phyloP scores from a whole-genome alignment of 2,888 invertebrate genomes.

The Platycnemis pennipes region DNA sequence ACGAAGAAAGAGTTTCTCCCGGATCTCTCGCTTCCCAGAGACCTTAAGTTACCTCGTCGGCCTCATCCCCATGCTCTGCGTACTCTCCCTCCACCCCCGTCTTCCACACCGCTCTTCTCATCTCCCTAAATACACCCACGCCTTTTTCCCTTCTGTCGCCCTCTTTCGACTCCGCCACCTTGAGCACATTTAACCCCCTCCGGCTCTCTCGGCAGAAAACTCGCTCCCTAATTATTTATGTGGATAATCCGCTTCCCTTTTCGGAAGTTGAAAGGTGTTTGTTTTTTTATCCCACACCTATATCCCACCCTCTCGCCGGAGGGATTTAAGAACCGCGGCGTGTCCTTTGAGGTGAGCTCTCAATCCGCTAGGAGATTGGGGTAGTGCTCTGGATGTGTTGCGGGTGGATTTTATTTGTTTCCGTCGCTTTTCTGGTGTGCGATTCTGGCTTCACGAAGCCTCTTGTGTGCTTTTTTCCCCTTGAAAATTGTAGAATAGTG shows the following conservation, averaged over 20 bases:
- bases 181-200: background rate
- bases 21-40: background rate
- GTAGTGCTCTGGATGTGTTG: background rate
- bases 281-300: background rate
- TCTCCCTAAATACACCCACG: background rate
- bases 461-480: too few species aligned
- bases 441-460: too few species aligned
- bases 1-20: background rate
- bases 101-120: background rate
- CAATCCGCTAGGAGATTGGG: background rate
- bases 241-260: background rate
- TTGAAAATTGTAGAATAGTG: too few species aligned
- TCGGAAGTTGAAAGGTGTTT: background rate
- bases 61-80: background rate
- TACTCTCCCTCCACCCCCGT: background rate
- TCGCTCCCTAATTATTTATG: background rate
- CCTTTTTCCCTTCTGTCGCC: background rate
- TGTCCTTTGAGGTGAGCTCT: background rate
- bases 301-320: background rate
- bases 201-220: background rate
- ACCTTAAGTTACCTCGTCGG: background rate
- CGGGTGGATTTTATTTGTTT: background rate
- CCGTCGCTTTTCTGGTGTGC: background rate
- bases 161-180: background rate
- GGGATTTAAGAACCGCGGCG: background rate